Evolutionary conservation across 2,113 vertebrate genomes (phyloP).

Genomic region (Atlantisia rogersi): DNA sequence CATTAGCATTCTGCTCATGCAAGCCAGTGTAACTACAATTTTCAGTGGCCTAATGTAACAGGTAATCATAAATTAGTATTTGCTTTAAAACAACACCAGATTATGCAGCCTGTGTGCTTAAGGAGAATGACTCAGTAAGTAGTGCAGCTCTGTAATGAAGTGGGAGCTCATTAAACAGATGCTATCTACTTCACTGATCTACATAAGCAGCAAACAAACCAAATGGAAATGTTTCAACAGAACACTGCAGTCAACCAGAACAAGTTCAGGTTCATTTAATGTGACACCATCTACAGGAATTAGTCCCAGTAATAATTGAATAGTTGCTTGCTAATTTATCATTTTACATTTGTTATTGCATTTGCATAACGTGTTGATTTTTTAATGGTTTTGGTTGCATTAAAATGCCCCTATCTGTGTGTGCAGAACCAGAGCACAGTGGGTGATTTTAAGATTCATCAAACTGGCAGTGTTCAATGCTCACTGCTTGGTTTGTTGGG

Average conservation of each 20-base stretch:
- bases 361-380: constrained; percentile 71
- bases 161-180: constrained; percentile 81
- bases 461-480: background rate
- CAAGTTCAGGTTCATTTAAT: constrained; percentile 79
- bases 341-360: constrained; percentile 75
- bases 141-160: constrained; percentile 73
- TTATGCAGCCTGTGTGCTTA: constrained; percentile 70
- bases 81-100: constrained; percentile 80
- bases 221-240: constrained; percentile 76
- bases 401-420: constrained; percentile 37
- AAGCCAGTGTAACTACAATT: constrained; percentile 75
- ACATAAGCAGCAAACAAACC: constrained; percentile 70
- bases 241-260: constrained; percentile 76
- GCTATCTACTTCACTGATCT: constrained; percentile 72
- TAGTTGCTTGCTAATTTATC: constrained; percentile 77
- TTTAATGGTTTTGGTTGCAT: constrained; percentile 46
- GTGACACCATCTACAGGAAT: constrained; percentile 75
- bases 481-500: background rate
- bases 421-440: background rate
- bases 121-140: constrained; percentile 71
- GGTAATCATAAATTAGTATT: constrained; percentile 87
- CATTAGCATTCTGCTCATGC: constrained; percentile 75
- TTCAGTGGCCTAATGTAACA: constrained; percentile 82
- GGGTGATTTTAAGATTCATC: constrained; percentile 25
- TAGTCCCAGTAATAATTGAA: constrained; percentile 80